Evolutionary conservation across 2,888 invertebrate species (phyloP), one percentile per base, ranked within the genome.

Genomic region (Blastobasis lacticolella): DNA sequence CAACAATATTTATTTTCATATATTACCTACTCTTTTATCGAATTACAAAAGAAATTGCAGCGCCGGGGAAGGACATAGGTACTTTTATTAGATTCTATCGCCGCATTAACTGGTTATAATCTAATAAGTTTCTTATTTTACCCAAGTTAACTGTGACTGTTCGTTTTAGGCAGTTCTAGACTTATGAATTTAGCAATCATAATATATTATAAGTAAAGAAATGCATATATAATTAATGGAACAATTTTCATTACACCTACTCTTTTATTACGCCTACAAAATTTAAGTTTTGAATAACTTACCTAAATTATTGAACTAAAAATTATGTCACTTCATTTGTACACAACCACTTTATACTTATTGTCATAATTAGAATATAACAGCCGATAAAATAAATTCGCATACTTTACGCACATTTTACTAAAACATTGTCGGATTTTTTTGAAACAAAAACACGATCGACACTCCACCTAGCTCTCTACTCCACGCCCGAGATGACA

Each of bases 381-480:
- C 57, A 62, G 67, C 61, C 57, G 56, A 60, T 59, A 55, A 60
- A 62, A 64, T 66, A 71, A 66, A 67, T 69, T 67, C 59, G 64
- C 63, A 70, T 62, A 66, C 60, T 63, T 67, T 58, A 63, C 60
- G 62, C 70, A 69, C 78, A 81, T 82, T 78, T 76, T 73, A 73
- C 71, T 67, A 69, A 68, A 73, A 71, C 49, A 40, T 63, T 59
- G 51, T 56, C 23, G 46, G 55, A 63, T 63, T 71, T 66, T 60
- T 61, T 52, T 58, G 58, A 69, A 79, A 75, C 65, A 70, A 76
- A 75, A 74, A 78, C 78, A 79, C 80, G 62, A 74, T 76, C 78
- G 59, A 63, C 70, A 61, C 61, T 53, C 59, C 65, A 23, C 23
- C 23, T 23, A 23, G 23, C 23, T 23, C 23, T 23, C 2, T 3